These are phyloP conservation scores for Ptychobarbus kaznakovi DNA, from an alignment of 2,797 vertebrate genomes.

Conservation along the genomic window DNA sequence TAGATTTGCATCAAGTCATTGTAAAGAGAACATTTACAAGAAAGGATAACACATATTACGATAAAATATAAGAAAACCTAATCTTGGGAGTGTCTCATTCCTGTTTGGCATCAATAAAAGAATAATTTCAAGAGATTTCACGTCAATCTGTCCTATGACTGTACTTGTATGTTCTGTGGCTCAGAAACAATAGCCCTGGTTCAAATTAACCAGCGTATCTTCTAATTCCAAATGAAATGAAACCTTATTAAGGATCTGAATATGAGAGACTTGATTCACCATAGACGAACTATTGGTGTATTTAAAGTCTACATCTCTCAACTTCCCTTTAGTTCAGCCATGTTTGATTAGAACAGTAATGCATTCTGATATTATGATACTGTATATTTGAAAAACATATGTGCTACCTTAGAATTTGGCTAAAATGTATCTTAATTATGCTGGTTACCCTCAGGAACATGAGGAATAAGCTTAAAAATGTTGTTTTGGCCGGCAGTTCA, in stretches of 20 bases:
- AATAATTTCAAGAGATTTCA: background rate
- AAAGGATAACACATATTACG: background rate
- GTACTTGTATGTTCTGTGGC: background rate
- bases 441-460: background rate
- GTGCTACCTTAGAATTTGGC: background rate
- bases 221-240: background rate
- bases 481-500: background rate
- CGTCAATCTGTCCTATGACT: background rate
- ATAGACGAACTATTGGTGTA: background rate
- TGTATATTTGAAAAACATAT: background rate
- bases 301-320: background rate
- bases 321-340: background rate
- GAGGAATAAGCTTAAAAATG: background rate
- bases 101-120: slow-evolving; percentile 35
- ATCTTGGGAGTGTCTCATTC: slow-evolving; percentile 6
- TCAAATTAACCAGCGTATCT: background rate
- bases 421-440: background rate
- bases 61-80: slow-evolving; percentile 9
- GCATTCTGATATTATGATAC: background rate
- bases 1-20: slow-evolving; percentile 27
- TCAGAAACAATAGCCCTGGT: background rate
- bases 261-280: background rate
- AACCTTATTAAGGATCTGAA: background rate
- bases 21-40: slow-evolving; percentile 27
- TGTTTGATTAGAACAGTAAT: background rate